Evolutionary conservation across 2,888 invertebrate genomes (phyloP), one percentile per base, ranked within the genome.

Genomic region (Ophion slaviceki): DNA sequence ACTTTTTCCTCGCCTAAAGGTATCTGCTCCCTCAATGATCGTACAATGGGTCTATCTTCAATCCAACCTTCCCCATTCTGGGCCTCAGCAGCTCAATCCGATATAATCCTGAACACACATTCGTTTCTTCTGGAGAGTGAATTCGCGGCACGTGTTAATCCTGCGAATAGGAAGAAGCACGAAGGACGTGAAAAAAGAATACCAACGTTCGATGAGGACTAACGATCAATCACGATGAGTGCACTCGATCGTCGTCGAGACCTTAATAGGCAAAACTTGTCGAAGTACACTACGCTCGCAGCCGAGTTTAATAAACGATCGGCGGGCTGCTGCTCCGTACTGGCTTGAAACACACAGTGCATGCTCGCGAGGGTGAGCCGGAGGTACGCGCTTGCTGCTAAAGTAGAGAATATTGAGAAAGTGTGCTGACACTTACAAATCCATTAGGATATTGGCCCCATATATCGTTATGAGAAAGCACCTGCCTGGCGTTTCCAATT

Each of bases 391-490:
- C 53, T 53, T 53, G 53, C 36, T 61, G 36, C 57, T 62, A 24
- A 74, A 80, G 79, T 70, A 40, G 6, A 68, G 80, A 80, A 72
- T 64, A 80, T 72, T 40, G 72, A 83, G 67, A 79, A 59, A 79
- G 64, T 79, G 61, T 59, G 61, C 66, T 75, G 64, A 82, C 77
- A 78, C 87, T 70, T 75, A 80, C 79, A 68, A 79, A 86, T 80
- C 88, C 88, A 88, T 89, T 89, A 89, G 87, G 80, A 87, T 84
- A 89, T 88, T 89, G 88, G 82, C 72, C 53, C 76, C 59, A 47
- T 81, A 45, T n/a, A 84, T 86, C 81, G 70, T 84, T 68, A 36
- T 53, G 45, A 78, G 10, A 45, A 45, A 78, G 36, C 36, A 67
- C 57, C 7, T 4, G 28, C 17, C 10, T 32, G 53, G n/a, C 10